Conservation (phyloP, 2,888 invertebrate species). For the Glaucopsyche alexis region DNA sequence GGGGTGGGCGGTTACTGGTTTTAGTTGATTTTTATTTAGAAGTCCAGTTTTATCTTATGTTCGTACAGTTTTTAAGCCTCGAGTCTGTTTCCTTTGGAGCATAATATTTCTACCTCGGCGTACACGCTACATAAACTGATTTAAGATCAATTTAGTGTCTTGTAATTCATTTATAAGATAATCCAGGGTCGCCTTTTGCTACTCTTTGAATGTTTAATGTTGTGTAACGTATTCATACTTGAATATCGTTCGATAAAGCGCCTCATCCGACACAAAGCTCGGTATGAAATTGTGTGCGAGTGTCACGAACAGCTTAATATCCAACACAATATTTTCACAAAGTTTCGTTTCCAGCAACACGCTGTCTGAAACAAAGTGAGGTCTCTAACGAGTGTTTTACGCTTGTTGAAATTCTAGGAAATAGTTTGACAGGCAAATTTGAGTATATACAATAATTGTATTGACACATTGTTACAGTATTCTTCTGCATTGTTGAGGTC, state of each 20-base stretch:
- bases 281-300: conserved; percentile 46
- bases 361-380: conserved; percentile 61
- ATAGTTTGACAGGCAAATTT: conserved; percentile 34
- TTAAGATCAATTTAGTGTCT: neutral
- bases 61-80: conserved; percentile 2
- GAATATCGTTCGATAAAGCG: conserved; percentile 26
- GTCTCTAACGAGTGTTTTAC: conserved; percentile 63
- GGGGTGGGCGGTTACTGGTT: neutral
- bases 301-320: conserved; percentile 61
- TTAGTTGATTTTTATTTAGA: conserved; percentile 4
- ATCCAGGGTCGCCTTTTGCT: neutral
- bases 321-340: conserved; percentile 68
- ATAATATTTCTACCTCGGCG: neutral
- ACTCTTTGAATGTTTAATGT: neutral
- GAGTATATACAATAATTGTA: conserved; percentile 22
- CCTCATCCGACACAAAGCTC: conserved; percentile 44
- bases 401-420: conserved; percentile 44
- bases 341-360: conserved; percentile 64
- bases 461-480: conserved; percentile 29
- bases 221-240: conserved; percentile 29
- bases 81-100: conserved; percentile 2
- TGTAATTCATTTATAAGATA: neutral
- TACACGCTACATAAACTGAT: neutral
- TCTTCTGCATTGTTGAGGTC: conserved; percentile 28
- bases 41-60: conserved; percentile 17